Base-by-base conservation (phyloP, 2,797 vertebrate species). In the Arremon aurantiirostris region DNA sequence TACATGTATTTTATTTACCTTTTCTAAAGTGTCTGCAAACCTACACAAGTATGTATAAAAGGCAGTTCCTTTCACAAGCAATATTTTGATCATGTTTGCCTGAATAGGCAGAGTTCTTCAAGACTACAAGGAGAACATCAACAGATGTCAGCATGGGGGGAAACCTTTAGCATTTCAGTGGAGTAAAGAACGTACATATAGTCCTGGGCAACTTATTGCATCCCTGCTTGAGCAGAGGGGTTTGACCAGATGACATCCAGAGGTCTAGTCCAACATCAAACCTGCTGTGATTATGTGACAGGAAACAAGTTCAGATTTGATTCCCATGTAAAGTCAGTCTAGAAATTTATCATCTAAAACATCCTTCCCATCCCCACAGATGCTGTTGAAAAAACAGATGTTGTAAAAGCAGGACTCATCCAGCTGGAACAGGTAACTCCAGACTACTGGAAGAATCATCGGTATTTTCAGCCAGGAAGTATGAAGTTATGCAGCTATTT, bases 381-480 rank as follows among this genome's bases (percentile, higher is more conserved):
- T 8, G 5, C 42, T 82, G 27, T 11, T 83, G 19, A 52, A 56
- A 70, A 65, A 41, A 9, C 30, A 90, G 55, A 83, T 63, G 5
- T 39, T 78, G 42, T 90, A 14, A 82, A 90, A 91, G 65, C 69
- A 93, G 66, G 44, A 76, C 50, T 86, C 0, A 1, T 83, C 82
- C 6, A 18, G 66, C 47, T 93, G 55, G 57, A 95, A 76, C 9
- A 15, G 70, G 73, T 77, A 90, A 82, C 46, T 88, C 77, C 73
- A 91, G 61, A 88, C 57, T 90, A 78, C 32, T 83, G 76, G 61
- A 93, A 93, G 42, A 78, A 72, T 50, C 50, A 71, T 1, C 10
- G 26, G 21, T 72, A 42, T 78, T 96, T 94, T 94, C 70, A 83
- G 50, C 69, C 85, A 95, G 85, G 55, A 94, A 91, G 63, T 41